Conservation (phyloP, 2,888 invertebrate genomes). For the Aleiodes alternator region DNA sequence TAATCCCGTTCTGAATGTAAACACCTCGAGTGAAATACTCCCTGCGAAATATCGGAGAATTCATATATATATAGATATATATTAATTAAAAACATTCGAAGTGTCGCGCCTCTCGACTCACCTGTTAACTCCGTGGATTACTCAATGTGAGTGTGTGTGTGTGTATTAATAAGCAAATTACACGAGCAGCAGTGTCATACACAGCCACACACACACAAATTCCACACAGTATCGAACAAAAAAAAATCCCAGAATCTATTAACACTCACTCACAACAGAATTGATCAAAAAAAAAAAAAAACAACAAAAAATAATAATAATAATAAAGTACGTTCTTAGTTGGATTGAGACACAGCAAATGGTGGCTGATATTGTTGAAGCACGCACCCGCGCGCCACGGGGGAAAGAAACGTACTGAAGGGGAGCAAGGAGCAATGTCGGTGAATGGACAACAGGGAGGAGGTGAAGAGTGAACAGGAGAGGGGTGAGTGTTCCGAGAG, state of each 20-base stretch:
- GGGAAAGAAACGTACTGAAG: constrained; percentile 62
- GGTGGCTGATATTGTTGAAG: constrained; percentile 34
- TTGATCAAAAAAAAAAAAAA: constrained; percentile 7
- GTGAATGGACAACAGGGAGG: constrained; percentile 41
- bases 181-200: neutral
- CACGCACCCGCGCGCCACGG: constrained; percentile 56
- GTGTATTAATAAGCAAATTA: constrained; percentile 20
- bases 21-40: neutral
- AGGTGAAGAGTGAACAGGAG: constrained; percentile 31
- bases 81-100: neutral
- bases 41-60: neutral
- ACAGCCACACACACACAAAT: neutral
- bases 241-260: constrained; percentile 2
- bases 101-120: constrained; percentile 20
- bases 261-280: constrained; percentile 26
- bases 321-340: constrained; percentile 2
- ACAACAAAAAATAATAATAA: constrained; percentile 20
- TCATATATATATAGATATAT: neutral
- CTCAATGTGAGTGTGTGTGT: constrained; percentile 25
- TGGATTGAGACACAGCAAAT: constrained; percentile 29
- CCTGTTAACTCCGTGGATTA: constrained; percentile 38
- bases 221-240: neutral
- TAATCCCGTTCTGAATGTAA: neutral
- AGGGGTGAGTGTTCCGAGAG: constrained; percentile 31
- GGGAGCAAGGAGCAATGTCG: constrained; percentile 60